Evolutionary conservation across 2,113 vertebrate species (phyloP).

Genomic region (Leptocoma aspasia): DNA sequence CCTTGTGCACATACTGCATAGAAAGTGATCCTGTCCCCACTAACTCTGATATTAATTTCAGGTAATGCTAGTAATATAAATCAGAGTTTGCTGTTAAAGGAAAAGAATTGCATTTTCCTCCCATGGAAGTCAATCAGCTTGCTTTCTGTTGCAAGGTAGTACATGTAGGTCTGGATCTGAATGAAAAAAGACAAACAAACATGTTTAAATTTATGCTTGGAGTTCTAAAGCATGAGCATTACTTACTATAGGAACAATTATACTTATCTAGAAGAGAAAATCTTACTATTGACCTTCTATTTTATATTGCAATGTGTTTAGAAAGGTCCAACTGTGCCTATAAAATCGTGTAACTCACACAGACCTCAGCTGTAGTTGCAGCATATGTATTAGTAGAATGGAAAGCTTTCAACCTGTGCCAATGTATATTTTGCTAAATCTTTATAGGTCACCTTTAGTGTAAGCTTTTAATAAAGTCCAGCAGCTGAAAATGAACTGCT

Average conservation of each 20-base stretch:
- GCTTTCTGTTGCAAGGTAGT: background rate
- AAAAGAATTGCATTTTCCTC: background rate
- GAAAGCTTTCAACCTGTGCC: background rate
- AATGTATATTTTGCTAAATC: background rate
- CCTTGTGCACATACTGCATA: background rate
- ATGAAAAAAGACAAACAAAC: background rate
- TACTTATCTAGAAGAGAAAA: background rate
- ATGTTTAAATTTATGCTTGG: background rate
- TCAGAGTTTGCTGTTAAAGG: background rate
- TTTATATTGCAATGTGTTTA: background rate
- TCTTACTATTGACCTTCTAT: background rate
- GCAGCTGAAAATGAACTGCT: background rate
- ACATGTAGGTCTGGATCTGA: background rate
- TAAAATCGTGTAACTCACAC: background rate
- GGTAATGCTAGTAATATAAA: background rate
- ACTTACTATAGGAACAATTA: background rate
- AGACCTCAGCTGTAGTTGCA: background rate
- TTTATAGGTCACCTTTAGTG: background rate
- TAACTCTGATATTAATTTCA: background rate
- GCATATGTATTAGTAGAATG: background rate
- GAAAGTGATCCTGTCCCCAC: background rate
- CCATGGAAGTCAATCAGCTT: background rate
- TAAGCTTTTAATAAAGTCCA: background rate
- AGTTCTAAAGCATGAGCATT: background rate
- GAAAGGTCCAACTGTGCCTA: background rate